These are phyloP conservation scores for Theropithecus gelada DNA, from an alignment of 2,113 vertebrate genomes.

Conservation along the genomic window DNA sequence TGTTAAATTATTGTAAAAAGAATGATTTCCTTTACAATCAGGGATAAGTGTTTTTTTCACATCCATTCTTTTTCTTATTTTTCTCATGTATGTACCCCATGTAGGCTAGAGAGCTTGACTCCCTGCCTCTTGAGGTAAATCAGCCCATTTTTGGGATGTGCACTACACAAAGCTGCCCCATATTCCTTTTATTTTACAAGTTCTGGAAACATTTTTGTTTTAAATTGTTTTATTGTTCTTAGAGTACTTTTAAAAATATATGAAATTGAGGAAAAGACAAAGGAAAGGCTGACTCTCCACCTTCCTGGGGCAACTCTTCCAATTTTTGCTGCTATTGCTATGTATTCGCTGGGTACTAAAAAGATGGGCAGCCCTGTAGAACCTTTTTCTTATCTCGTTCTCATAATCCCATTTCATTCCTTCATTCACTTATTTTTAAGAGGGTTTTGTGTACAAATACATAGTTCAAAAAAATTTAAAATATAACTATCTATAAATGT, in stretches of 20 bases:
- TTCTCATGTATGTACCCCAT: not conserved
- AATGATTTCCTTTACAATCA: constrained; percentile 2
- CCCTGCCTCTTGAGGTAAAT: not conserved
- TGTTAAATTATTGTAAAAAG: not conserved
- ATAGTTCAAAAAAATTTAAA: not conserved
- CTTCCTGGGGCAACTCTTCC: not conserved
- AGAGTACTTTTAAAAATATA: constrained; percentile 15
- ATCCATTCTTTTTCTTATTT: not conserved
- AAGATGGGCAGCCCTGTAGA: not conserved
- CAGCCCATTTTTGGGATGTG: not conserved
- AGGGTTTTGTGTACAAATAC: not conserved
- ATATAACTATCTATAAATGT: not conserved
- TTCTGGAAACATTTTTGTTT: not conserved
- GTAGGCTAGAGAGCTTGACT: not conserved
- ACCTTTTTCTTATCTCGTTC: not conserved
- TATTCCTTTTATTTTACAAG: not conserved
- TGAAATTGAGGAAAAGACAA: constrained; percentile 8
- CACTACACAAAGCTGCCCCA: not conserved
- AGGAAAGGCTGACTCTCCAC: not conserved
- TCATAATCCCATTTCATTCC: not conserved
- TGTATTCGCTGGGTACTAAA: not conserved
- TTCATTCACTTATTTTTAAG: constrained; percentile 7
- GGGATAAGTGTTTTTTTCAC: not conserved
- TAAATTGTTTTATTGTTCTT: not conserved
- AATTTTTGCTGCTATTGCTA: not conserved